Base-by-base conservation (phyloP, 2,888 invertebrate species). In the Andrena bicolor region DNA sequence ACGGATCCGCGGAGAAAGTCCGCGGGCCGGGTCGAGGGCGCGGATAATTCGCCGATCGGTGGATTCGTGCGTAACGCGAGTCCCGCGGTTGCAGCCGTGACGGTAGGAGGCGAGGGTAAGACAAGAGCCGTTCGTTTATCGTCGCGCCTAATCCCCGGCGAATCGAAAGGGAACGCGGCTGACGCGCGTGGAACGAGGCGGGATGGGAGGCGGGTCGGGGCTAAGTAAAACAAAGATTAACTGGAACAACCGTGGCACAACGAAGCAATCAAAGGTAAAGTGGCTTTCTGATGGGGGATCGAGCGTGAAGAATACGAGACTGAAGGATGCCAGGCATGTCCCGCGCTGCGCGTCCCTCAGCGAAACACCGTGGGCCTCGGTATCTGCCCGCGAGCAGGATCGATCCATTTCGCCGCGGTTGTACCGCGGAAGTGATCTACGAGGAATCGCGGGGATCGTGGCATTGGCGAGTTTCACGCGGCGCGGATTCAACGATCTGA, bases 1-100 rank as follows among this genome's bases (percentile, higher is more conserved):
- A 6, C 26, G 35, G n/a, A 60, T 28, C 58, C 53, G 10, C 30
- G 75, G 80, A 65, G 80, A 82, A 82, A 82, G 80, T 75, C 20
- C 8, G 10, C 51, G 10, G 41, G 41, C 16, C 41, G 16, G 41
- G 13, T 16, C 41, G 20, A 16, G 3, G n/a, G 10, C 5, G 53
- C 30, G 65, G 28, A 58, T 58, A 53, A 64, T 73, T 35, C 71
- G 28, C 26, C 53, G 78, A 61, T 65, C 78, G 16, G n/a, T 1
- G 35, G 61, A 61, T 70, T 51, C 41, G 74, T 58, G 51, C 58
- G 74, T 53, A 53, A 69, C 56, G 60, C 69, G 70, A 63, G 3
- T 8, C 26, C 30, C 71, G 66, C 64, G 48, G 10, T 16, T 0
- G n/a, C 8, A 23, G 8, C 3, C 5, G 8, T 3, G 35, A 53